These are phyloP conservation scores for Gymnocypris eckloni DNA, from an alignment of 2,797 vertebrate species.

Conservation along the genomic window DNA sequence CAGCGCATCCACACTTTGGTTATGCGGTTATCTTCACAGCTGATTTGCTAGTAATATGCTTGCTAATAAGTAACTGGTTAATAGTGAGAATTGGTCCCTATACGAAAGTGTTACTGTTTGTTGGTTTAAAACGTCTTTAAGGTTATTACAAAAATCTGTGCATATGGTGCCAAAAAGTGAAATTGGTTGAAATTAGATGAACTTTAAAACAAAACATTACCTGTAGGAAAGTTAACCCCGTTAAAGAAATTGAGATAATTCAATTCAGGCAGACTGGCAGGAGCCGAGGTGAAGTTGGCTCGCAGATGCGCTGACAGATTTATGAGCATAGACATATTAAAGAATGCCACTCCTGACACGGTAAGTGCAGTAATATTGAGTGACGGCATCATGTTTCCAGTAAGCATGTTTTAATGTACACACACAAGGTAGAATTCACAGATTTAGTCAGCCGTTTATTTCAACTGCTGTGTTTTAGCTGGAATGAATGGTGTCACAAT, in stretches of 20 bases:
- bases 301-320: constrained; percentile 22
- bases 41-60: neutral
- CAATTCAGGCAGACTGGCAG: constrained; percentile 2
- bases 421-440: constrained; percentile 8
- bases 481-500: constrained; percentile 12
- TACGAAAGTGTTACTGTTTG: neutral
- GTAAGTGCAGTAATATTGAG: constrained; percentile 35
- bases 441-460: constrained; percentile 16
- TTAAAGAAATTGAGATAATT: neutral
- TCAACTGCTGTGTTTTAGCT: constrained; percentile 23
- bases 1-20: too few relatives aligned
- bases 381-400: constrained; percentile 29
- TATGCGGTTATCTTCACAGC: too few relatives aligned
- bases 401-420: constrained; percentile 8
- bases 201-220: neutral
- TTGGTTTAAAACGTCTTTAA: neutral
- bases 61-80: neutral
- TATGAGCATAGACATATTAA: constrained; percentile 7
- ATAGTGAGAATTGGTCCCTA: neutral
- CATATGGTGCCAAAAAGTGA: neutral
- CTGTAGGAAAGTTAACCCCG: neutral
- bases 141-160: neutral
- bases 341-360: constrained; percentile 10
- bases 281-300: constrained; percentile 9
- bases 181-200: neutral